Base-by-base conservation (phyloP, 2,113 vertebrate species). In the Clarias magur region DNA sequence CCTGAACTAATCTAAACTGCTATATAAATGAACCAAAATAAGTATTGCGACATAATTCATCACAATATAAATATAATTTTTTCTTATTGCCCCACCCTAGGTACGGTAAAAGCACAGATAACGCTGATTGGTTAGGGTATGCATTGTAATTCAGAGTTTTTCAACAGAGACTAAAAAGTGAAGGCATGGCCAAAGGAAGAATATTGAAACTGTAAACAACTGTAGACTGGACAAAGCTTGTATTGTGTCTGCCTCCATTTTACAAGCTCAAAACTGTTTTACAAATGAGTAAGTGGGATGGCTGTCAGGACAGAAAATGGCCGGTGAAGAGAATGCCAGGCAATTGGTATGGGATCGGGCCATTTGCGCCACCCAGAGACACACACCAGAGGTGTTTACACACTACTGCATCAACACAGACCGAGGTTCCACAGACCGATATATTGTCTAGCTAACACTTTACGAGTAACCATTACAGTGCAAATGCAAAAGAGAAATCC, bases 231-330 rank as follows among this genome's bases (percentile, higher is more conserved):
- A 80, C 38, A 67, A 67, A 54, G 48, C 2, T 23, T 25, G 42
- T 67, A 62, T 30, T 21, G 17, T 38, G 21, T 82, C 72, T 73
- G 63, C 56, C 85, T 86, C 79, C 85, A 86, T 82, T 86, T 75
- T 54, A 75, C 67, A 63, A 59, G 4, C 48, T 34, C 42, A 68
- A 65, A 9, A 34, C 30, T 15, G 63, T 27, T 53, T 72, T 53
- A 91, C 90, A 92, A 93, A 92, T 93, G 93, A 92, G 92, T 91
- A 89, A 60, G 73, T 88, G 27, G 73, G 83, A 86, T 59, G 85
- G 91, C 84, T 85, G 87, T 89, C 83, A 73, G 68, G 73, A n/a
- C 73, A 83, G 90, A 94, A 94, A 94, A 93, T 93, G 94, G 93
- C 92, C 65, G 88, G 68, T 78, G 88, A 76, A 80, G 88, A 79